Evolutionary conservation across 2,888 invertebrate genomes (phyloP).

Genomic region (Norana najaformis): DNA sequence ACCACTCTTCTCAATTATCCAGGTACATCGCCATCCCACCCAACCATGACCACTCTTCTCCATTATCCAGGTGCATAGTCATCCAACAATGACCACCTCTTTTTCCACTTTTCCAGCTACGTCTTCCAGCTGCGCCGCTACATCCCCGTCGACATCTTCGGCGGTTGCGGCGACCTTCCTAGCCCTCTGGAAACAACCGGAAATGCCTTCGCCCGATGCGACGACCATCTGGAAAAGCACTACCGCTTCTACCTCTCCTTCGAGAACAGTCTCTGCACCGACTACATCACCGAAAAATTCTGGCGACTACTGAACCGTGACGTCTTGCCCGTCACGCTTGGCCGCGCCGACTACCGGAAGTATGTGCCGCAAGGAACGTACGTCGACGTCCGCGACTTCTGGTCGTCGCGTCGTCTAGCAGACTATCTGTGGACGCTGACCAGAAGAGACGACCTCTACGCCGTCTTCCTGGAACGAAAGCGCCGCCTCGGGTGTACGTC

Average conservation of each 20-base stretch:
- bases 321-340: not conserved
- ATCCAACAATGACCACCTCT: too few relatives aligned
- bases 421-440: not conserved
- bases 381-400: not conserved
- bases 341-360: not conserved
- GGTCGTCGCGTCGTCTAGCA: not conserved
- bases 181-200: not conserved
- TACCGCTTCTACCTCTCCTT: constrained; percentile 85
- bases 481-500: not conserved
- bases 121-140: not conserved
- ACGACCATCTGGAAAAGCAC: constrained; percentile 47
- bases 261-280: constrained; percentile 81
- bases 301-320: constrained; percentile 73
- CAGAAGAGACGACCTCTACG: not conserved
- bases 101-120: too few relatives aligned
- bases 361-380: too few relatives aligned
- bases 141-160: not conserved
- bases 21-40: too few relatives aligned
- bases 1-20: too few relatives aligned
- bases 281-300: constrained; percentile 84
- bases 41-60: too few relatives aligned
- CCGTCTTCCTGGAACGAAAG: not conserved
- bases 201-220: not conserved
- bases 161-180: not conserved
- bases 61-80: too few relatives aligned